Conservation (phyloP, 2,888 invertebrate genomes). For the Napeogenes sylphis region DNA sequence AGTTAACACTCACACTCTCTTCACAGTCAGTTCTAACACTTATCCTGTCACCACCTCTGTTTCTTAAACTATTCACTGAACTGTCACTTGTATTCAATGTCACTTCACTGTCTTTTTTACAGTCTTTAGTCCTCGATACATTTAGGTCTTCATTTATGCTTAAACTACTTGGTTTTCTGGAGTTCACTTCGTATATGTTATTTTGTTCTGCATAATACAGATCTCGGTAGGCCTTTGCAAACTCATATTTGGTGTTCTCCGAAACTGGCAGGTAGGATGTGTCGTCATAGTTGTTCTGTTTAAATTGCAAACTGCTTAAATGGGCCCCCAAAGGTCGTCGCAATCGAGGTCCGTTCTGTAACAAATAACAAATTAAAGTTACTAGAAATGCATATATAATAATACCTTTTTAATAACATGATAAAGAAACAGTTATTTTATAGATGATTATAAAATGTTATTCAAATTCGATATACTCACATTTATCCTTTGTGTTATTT, state of each 20-base stretch:
- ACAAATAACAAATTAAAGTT: conserved; percentile 9
- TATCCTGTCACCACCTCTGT: conserved; percentile 44
- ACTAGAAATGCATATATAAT: too few species aligned
- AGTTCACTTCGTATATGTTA: conserved; percentile 40
- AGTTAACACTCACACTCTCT: conserved; percentile 39
- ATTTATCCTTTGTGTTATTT: conserved; percentile 24
- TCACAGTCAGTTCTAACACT: conserved; percentile 36
- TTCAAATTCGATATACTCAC: conserved; percentile 4
- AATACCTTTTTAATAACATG: too few species aligned
- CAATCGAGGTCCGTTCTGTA: conserved; percentile 47
- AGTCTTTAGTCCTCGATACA: conserved; percentile 40
- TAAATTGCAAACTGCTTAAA: conserved; percentile 56
- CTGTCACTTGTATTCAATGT: conserved; percentile 41
- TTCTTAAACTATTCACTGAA: conserved; percentile 41
- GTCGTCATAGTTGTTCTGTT: conserved; percentile 36
- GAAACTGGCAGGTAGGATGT: conserved; percentile 47
- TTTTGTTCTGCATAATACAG: conserved; percentile 56
- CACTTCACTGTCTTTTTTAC: conserved; percentile 42
- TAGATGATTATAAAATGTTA: neutral
- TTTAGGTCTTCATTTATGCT: conserved; percentile 41
- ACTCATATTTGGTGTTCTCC: conserved; percentile 66
- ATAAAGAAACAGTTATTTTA: too few species aligned
- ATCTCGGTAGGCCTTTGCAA: conserved; percentile 68
- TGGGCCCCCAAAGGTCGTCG: conserved; percentile 53
- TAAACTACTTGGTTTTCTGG: conserved; percentile 47